Evolutionary conservation across 2,113 vertebrate species (phyloP), one percentile per base, ranked within the genome.

Genomic region (Merops nubicus): DNA sequence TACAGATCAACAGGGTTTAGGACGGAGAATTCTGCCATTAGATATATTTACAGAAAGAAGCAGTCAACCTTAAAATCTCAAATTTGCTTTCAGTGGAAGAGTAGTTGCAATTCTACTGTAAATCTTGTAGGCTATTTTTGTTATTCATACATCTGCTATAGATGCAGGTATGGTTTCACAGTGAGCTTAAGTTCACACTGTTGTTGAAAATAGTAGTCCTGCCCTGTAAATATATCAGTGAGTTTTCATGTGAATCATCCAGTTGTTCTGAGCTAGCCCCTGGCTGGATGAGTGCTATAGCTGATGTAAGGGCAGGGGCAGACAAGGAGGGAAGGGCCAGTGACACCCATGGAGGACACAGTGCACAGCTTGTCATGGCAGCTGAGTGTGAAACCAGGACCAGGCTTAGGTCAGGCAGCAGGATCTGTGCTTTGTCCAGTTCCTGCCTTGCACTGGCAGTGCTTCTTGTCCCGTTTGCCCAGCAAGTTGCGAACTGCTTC

Each of bases 311-410:
- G 51, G 38, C 29, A 74, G 54, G 25, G 60, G 22, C 56, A 65
- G 72, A 21, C 18, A n/a, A 60, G 28, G 40, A 73, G 12, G 64
- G 56, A 77, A 59, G 73, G 68, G 42, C 21, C 0, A 0, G 4
- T 26, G 26, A 33, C 26, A 38, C 13, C 48, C 0, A 0, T 78
- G 60, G 50, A 77, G 38, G 22, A 33, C 36, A 45, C 22, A 22
- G 17, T 25, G 31, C 25, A 8, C 0, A 0, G 25, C 22, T 89
- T 15, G 13, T 53, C 68, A 6, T 0, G 0, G 33, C 8, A 6
- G 18, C 59, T 12, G 28, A 48, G 25, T 23, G 38, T 54, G 56
- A 87, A 81, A 42, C 42, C 40, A 29, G n/a, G 54, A 77, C 72
- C 47, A 74, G 54, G 36, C 63, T 92, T 43, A 63, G 50, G 45